Evolutionary conservation across 2,888 invertebrate species (phyloP), one percentile per base, ranked within the genome.

Genomic region (Gymnosoma rotundatum): DNA sequence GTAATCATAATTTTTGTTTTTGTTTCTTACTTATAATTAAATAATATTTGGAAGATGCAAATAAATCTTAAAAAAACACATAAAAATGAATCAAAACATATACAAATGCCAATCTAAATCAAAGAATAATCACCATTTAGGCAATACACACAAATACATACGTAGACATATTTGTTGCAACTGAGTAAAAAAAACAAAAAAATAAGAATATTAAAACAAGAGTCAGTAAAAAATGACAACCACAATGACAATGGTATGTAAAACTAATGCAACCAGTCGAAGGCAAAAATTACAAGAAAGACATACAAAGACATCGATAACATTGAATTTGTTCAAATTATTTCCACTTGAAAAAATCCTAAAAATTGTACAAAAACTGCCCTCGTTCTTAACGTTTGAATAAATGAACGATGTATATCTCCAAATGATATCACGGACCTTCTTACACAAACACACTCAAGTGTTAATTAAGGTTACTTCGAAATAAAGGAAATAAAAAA

Each of bases 311-410:
- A 79, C 85, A 66, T 67, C 63, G 52, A 83, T 75, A 76, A 72
- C 52, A 72, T 63, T 83, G 83, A 75, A 72, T 86, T 88, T 88
- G 90, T 90, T 90, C 90, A 88, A 90, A 89, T 89, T 88, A 89
- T 90, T 90, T 90, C 89, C 90, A 90, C 90, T 90, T 89, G 88
- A 90, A 88, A 88, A 89, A 89, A 86, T 89, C 64, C 76, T 73
- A 72, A 64, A 75, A 66, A 52, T 58, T 63, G 20, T 20, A 58
- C n/a, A 67, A 48, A 60, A 42, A 32, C 50, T n/a, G n/a, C n/a
- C n/a, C n/a, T n/a, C n/a, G n/a, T n/a, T n/a, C n/a, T n/a, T n/a
- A n/a, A n/a, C n/a, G n/a, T n/a, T n/a, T n/a, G n/a, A 21, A 52
- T n/a, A 25, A 3, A 8, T 12, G 20, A 8, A 32, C 5, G 5